Percentiles rank a stretch among this genome's conserved stretches.
These are phyloP conservation scores for Calcarius ornatus DNA, from an alignment of 2,113 vertebrate species.

Conservation along the genomic window DNA sequence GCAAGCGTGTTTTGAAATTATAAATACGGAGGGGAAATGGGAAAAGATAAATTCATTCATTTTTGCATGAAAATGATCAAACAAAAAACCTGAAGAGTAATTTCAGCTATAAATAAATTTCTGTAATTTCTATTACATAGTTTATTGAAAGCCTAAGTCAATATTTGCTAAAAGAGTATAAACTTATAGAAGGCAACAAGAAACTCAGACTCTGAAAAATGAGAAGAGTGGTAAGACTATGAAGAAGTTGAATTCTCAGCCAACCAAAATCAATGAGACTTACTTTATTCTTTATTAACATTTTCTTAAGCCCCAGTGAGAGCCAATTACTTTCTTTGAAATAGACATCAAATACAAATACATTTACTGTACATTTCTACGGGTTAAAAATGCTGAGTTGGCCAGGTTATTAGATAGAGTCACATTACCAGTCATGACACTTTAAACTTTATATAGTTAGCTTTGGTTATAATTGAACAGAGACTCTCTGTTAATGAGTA, in stretches of 20 bases:
- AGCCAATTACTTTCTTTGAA: neutral
- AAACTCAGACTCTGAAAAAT: neutral
- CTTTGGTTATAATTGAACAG: slow-evolving; percentile 23
- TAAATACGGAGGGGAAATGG: neutral
- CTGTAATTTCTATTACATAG: neutral
- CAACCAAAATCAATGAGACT: neutral
- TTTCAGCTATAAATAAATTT: neutral
- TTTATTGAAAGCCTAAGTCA: neutral
- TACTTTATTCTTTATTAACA: neutral
- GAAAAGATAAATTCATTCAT: neutral
- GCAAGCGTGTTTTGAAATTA: neutral
- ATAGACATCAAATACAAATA: neutral
- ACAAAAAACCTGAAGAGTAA: neutral
- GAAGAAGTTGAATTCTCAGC: neutral
- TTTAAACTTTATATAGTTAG: neutral
- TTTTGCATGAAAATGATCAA: neutral
- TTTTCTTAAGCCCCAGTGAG: neutral
- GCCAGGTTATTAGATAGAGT: neutral
- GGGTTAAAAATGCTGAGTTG: neutral
- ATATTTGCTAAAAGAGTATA: neutral
- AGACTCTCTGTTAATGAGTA: neutral
- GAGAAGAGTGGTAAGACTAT: neutral
- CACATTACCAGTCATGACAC: neutral
- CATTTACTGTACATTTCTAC: neutral
- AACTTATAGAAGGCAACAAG: neutral